Evolutionary conservation across 2,888 invertebrate genomes (phyloP).

Genomic region (Cryptocephalus moraei): DNA sequence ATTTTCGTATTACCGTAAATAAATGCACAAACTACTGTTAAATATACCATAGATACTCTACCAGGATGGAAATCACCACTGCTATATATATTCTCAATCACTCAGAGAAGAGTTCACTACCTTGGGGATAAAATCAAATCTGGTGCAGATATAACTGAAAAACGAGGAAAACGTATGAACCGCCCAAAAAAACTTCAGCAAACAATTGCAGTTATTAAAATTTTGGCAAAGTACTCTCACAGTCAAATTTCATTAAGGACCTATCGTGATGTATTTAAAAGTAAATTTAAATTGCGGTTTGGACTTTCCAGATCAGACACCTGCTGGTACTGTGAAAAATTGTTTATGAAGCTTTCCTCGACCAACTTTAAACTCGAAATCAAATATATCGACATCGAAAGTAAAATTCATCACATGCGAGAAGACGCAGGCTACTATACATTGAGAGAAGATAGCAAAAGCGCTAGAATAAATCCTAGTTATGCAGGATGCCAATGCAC

Average conservation of each 20-base stretch:
- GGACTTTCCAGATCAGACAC: not conserved
- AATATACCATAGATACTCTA: no score
- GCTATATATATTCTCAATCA: no score
- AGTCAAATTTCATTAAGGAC: not conserved
- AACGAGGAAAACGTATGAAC: no score
- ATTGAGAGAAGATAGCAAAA: slow-evolving; percentile 5
- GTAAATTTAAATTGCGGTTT: not conserved
- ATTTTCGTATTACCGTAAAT: no score
- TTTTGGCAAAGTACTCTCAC: no score
- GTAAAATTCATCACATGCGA: slow-evolving; percentile 5
- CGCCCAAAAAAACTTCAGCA: no score
- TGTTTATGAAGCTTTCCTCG: not conserved
- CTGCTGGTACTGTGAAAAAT: not conserved
- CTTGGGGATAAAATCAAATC: no score
- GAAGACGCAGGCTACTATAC: slow-evolving; percentile 6
- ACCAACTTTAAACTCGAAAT: slow-evolving; percentile 4
- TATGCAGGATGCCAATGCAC: slow-evolving; percentile 5
- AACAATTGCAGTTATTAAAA: no score
- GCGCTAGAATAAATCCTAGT: slow-evolving; percentile 6
- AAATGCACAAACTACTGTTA: no score
- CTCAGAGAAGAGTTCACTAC: no score
- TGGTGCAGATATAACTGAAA: no score
- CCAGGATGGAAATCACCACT: no score
- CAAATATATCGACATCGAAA: slow-evolving; percentile 4
- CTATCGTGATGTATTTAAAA: not conserved